A percentile compares a stretch with the other conserved stretches of the same genome.
phyloP scores from a whole-genome alignment of 2,888 invertebrate genomes.

The Macaria notata region DNA sequence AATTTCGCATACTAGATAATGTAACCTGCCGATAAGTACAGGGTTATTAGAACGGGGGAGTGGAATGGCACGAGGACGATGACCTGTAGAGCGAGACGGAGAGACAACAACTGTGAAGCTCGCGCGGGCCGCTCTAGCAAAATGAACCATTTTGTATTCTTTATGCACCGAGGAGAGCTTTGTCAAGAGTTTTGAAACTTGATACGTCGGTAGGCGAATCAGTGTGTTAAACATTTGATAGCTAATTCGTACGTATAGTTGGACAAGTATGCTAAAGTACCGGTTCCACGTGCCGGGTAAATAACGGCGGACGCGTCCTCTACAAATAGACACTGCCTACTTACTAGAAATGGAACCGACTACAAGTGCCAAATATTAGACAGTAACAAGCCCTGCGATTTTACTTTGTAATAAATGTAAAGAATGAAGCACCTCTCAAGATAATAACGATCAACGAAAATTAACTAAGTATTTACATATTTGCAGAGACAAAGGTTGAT shows the following conservation, averaged over 20 bases:
- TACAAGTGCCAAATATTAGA: constrained; percentile 16
- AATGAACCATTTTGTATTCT: constrained; percentile 34
- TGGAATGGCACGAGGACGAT: constrained; percentile 68
- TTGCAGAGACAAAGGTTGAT: no score
- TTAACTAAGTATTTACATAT: no score
- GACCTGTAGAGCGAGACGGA: constrained; percentile 78
- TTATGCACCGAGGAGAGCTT: constrained; percentile 18
- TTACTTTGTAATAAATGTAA: no score
- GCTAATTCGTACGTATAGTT: constrained; percentile 6
- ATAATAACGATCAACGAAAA: no score
- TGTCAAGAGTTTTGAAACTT: constrained; percentile 8
- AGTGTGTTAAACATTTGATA: constrained; percentile 1
- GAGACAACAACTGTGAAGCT: constrained; percentile 80
- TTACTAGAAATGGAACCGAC: constrained; percentile 16
- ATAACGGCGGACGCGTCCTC: constrained; percentile 21
- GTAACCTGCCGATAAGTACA: constrained; percentile 55
- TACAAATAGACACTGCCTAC: constrained; percentile 14
- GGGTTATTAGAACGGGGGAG: constrained; percentile 77
- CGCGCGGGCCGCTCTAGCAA: constrained; percentile 49
- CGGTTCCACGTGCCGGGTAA: constrained; percentile 20
- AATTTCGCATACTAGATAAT: constrained; percentile 19
- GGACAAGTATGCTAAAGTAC: constrained; percentile 16
- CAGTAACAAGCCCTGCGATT: no score
- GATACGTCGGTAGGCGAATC: no score
- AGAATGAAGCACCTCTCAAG: no score